These are phyloP conservation scores for Odiellus spinosus DNA, from an alignment of 2,888 invertebrate species.

Conservation along the genomic window DNA sequence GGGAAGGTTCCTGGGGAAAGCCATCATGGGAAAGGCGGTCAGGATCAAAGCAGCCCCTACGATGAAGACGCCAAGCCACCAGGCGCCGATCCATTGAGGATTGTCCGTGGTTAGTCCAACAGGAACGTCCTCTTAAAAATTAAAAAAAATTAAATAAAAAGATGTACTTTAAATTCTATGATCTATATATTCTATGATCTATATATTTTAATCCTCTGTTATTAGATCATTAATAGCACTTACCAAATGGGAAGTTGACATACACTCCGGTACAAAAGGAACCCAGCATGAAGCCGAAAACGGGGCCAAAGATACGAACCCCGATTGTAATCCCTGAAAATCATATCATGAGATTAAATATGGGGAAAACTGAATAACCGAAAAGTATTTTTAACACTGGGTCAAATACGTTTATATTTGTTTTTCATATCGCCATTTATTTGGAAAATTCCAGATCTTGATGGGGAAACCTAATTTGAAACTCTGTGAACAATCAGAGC, in stretches of 20 bases:
- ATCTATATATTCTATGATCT: too few relatives aligned
- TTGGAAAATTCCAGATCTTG: too few relatives aligned
- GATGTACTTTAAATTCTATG: neutral
- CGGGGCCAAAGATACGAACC: conserved; percentile 75
- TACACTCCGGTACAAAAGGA: conserved; percentile 75
- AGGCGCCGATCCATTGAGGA: conserved; percentile 87
- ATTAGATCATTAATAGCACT: too few relatives aligned
- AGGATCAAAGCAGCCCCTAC: conserved; percentile 67
- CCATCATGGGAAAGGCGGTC: conserved; percentile 73
- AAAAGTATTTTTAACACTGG: too few relatives aligned
- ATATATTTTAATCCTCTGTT: too few relatives aligned
- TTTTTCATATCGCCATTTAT: too few relatives aligned
- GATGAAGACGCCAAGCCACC: conserved; percentile 78
- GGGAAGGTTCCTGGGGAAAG: conserved; percentile 61
- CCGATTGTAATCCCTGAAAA: conserved; percentile 84
- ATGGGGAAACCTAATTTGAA: too few relatives aligned
- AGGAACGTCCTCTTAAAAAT: conserved; percentile 9
- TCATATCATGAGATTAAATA: too few relatives aligned
- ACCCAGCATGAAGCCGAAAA: conserved; percentile 73
- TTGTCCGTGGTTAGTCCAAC: conserved; percentile 37
- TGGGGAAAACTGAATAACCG: conserved; percentile 25
- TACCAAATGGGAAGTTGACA: conserved; percentile 49
- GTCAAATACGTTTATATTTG: too few relatives aligned
- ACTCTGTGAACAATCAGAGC: too few relatives aligned
- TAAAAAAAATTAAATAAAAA: conserved; percentile 3